Evolutionary conservation across 2,797 vertebrate genomes (phyloP).

Genomic region (Sebastolobus altivelis): DNA sequence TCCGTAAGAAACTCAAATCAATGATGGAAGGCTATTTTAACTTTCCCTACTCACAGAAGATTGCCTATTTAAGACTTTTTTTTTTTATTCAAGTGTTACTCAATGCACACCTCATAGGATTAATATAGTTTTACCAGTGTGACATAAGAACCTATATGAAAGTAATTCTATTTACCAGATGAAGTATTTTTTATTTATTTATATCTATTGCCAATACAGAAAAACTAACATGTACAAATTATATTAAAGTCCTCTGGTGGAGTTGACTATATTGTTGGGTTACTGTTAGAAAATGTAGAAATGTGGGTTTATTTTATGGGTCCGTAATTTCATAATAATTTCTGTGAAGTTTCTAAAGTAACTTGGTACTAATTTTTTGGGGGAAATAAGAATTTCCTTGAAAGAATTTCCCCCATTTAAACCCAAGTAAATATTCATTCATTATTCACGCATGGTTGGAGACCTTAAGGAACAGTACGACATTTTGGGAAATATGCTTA

Average conservation of each 20-base stretch:
- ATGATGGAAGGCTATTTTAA: slow-evolving; percentile 31
- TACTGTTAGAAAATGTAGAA: slow-evolving; percentile 18
- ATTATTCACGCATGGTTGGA: neutral
- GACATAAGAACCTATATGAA: slow-evolving; percentile 25
- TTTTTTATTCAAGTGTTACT: slow-evolving; percentile 33
- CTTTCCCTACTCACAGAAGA: slow-evolving; percentile 42
- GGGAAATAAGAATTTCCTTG: neutral
- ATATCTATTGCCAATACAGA: slow-evolving; percentile 59
- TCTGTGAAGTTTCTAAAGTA: slow-evolving; percentile 9
- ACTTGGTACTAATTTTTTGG: neutral
- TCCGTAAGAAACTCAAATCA: slow-evolving; percentile 58
- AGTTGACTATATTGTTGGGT: slow-evolving; percentile 9
- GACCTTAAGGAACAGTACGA: neutral
- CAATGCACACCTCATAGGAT: slow-evolving; percentile 42
- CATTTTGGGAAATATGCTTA: neutral
- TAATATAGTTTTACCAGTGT: slow-evolving; percentile 49
- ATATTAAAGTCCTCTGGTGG: slow-evolving; percentile 34
- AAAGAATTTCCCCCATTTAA: neutral
- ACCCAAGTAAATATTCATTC: neutral
- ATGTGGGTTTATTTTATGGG: slow-evolving; percentile 27
- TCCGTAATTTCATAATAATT: slow-evolving; percentile 30
- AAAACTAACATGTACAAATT: slow-evolving; percentile 41
- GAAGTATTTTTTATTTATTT: slow-evolving; percentile 68
- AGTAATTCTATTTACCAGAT: slow-evolving; percentile 61
- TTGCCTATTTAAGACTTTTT: slow-evolving; percentile 40